These are phyloP conservation scores for Ectropis grisescens DNA, from an alignment of 1,140 invertebrate genomes.

Conservation along the genomic window DNA sequence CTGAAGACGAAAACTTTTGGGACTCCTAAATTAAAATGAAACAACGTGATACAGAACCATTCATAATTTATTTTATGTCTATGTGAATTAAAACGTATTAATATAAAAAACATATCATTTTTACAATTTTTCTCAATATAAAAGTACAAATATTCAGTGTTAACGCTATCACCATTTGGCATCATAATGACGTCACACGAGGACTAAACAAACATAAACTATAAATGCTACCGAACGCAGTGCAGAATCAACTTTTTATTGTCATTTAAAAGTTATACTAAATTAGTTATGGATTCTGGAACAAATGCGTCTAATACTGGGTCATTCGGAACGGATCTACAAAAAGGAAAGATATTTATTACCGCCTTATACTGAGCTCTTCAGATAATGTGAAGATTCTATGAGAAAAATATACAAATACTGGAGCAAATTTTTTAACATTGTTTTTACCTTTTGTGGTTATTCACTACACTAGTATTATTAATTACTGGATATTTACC, in stretches of 20 bases:
- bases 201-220: slow-evolving; percentile 8
- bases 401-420: too few relatives aligned
- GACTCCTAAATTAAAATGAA: slow-evolving; percentile 37
- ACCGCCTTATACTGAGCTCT: too few relatives aligned
- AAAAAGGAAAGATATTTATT: too few relatives aligned
- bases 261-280: slow-evolving; percentile 6
- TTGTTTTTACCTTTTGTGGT: too few relatives aligned
- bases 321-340: too few relatives aligned
- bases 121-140: slow-evolving; percentile 42
- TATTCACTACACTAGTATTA: too few relatives aligned
- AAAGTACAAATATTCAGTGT: slow-evolving; percentile 60
- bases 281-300: too few relatives aligned
- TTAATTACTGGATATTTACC: too few relatives aligned
- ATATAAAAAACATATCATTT: slow-evolving; percentile 44
- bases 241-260: slow-evolving; percentile 17
- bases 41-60: slow-evolving; percentile 24
- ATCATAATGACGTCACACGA: slow-evolving; percentile 10
- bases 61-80: slow-evolving; percentile 53
- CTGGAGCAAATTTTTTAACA: too few relatives aligned
- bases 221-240: slow-evolving; percentile 24
- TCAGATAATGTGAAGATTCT: too few relatives aligned
- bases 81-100: slow-evolving; percentile 36
- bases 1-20: slow-evolving; percentile 53
- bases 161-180: slow-evolving; percentile 24
- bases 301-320: too few relatives aligned